These are phyloP conservation scores for Agapostemon virescens DNA, from an alignment of 2,888 invertebrate genomes.

Conservation along the genomic window DNA sequence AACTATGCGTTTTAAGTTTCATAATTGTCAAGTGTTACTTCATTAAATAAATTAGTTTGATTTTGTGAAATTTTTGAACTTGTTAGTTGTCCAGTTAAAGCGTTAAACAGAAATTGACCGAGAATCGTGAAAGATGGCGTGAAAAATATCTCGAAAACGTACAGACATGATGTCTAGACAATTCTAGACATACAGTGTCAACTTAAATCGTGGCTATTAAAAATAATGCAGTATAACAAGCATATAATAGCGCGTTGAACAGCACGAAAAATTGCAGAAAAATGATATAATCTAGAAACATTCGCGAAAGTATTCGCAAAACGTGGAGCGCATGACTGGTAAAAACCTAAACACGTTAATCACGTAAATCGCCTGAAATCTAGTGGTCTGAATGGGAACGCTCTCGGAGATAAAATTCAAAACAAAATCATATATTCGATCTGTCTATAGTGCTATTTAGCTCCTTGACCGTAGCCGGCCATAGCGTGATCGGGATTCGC, in stretches of 20 bases:
- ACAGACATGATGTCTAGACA: too few relatives aligned
- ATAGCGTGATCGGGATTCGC: constrained; percentile 3
- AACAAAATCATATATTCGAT: neutral
- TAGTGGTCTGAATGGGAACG: neutral
- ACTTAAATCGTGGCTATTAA: neutral
- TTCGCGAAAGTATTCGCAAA: neutral
- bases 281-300: neutral
- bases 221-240: neutral
- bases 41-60: too few relatives aligned
- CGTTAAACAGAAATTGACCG: too few relatives aligned
- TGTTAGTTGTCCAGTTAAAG: too few relatives aligned
- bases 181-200: neutral
- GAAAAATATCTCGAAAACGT: too few relatives aligned
- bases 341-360: neutral
- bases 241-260: neutral
- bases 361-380: neutral
- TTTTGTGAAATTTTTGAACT: too few relatives aligned
- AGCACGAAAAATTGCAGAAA: neutral
- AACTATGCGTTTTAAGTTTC: too few relatives aligned
- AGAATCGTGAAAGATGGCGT: too few relatives aligned
- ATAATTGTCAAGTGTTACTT: too few relatives aligned
- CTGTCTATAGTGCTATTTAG: neutral
- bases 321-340: too few relatives aligned
- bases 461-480: neutral
- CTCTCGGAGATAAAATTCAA: neutral